These are phyloP conservation scores for Tetrao urogallus DNA, from an alignment of 2,113 vertebrate genomes.

Conservation along the genomic window DNA sequence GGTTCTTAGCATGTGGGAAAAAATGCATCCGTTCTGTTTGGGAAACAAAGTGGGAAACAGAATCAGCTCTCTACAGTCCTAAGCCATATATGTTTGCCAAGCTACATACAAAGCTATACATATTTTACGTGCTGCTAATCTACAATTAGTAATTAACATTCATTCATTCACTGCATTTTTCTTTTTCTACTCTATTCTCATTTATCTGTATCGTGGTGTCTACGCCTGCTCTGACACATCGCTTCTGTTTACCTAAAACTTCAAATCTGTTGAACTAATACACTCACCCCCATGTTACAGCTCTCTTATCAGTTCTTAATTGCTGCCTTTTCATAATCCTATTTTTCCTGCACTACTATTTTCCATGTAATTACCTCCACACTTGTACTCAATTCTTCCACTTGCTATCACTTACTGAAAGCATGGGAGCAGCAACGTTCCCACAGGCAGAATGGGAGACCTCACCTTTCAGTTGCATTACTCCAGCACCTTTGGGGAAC, in stretches of 20 bases:
- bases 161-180: not conserved
- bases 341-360: not conserved
- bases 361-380: not conserved
- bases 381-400: not conserved
- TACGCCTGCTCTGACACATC: not conserved
- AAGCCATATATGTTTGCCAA: not conserved
- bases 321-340: not conserved
- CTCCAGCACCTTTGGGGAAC: not conserved
- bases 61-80: not conserved
- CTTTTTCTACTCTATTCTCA: not conserved
- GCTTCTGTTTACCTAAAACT: not conserved
- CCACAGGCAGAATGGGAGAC: not conserved
- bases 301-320: not conserved
- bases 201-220: not conserved
- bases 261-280: not conserved
- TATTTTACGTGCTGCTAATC: not conserved
- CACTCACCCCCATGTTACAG: not conserved
- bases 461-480: not conserved
- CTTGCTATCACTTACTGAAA: not conserved
- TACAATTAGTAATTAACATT: not conserved
- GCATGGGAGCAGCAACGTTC: not conserved
- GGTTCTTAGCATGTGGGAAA: not conserved
- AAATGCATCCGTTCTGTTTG: not conserved
- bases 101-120: not conserved
- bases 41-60: not conserved